Conservation (phyloP, 2,888 invertebrate genomes). For the Hypena proboscidalis region DNA sequence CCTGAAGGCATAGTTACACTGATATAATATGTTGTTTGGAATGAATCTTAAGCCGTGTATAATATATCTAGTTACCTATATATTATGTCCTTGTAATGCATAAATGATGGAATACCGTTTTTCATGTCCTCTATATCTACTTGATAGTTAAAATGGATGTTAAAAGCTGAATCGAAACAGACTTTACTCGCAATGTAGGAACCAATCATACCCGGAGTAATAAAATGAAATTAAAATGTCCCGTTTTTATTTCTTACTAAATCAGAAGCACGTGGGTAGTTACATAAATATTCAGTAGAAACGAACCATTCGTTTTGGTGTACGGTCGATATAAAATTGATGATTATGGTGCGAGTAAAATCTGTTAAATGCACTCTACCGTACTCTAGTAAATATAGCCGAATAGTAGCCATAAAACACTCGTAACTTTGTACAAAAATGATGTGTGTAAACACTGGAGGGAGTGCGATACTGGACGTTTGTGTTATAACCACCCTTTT, state of each 20-base stretch:
- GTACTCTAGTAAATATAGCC: conserved; percentile 57
- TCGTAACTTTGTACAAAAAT: conserved; percentile 79
- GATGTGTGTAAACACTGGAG: conserved; percentile 82
- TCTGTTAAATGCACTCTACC: conserved; percentile 44
- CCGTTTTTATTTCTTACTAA: too few species aligned
- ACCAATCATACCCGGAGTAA: background rate
- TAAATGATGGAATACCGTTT: too few species aligned
- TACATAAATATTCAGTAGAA: background rate
- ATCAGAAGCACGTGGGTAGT: background rate
- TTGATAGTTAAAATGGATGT: conserved; percentile 23
- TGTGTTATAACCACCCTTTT: conserved; percentile 68
- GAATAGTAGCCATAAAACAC: conserved; percentile 67
- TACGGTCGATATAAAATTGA: conserved; percentile 14
- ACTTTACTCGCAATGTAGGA: conserved; percentile 31
- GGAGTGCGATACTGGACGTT: conserved; percentile 85
- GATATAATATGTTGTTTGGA: too few species aligned
- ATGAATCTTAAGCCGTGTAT: too few species aligned
- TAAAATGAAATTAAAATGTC: too few species aligned
- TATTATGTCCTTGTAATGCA: too few species aligned
- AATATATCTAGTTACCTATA: too few species aligned
- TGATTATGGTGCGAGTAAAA: conserved; percentile 33
- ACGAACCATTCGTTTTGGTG: too few species aligned
- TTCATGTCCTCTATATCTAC: too few species aligned
- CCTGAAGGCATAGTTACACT: too few species aligned
- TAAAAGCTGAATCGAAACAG: conserved; percentile 31